Evolutionary conservation across 2,888 invertebrate species (phyloP), one percentile per base, ranked within the genome.

Genomic region (Byasa hedistus): DNA sequence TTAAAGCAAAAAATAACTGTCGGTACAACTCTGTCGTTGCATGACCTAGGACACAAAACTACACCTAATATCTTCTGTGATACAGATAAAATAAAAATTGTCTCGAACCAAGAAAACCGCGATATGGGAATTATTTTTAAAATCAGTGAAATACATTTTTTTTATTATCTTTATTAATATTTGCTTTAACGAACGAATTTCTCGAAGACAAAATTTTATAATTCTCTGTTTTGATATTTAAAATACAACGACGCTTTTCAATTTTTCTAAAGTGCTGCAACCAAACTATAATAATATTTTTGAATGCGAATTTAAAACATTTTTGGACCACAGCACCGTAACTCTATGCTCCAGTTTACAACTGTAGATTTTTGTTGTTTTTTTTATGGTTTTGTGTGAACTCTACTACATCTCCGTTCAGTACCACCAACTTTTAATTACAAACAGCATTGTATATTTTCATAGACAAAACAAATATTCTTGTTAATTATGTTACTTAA

Each of bases 221-320:
- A 21, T 8, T 8, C 21, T 52, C 15, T 48, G 15, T 0, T 19
- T 52, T 52, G 1, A 52, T 52, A 10, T 52, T 48, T 21, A 52
- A n/a, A 22, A 52, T 7, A 21, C 21, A 1, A 21, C 21, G 7
- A 52, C 21, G 5, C 21, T 52, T 15, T 52, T 52, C 52, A 52
- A 52, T 52, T 22, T 21, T 21, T 21, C 8, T 21, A 52, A 32
- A 52, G 21, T 21, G 52, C 21, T 52, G 52, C n/a, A n/a, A 52
- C 21, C 10, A 22, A 52, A 52, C 21, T 52, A 52, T 52, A 52
- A 52, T 21, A 22, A 52, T 21, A 21, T n/a, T 52, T 52, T 52
- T 52, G 52, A 52, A 52, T 21, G 52, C 21, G 21, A 52, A 52
- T 52, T 52, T 52, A 52, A 52, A 52, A 52, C 52, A n/a, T 52